Conservation (phyloP, 2,888 invertebrate genomes). For the Tribolium freemani region DNA sequence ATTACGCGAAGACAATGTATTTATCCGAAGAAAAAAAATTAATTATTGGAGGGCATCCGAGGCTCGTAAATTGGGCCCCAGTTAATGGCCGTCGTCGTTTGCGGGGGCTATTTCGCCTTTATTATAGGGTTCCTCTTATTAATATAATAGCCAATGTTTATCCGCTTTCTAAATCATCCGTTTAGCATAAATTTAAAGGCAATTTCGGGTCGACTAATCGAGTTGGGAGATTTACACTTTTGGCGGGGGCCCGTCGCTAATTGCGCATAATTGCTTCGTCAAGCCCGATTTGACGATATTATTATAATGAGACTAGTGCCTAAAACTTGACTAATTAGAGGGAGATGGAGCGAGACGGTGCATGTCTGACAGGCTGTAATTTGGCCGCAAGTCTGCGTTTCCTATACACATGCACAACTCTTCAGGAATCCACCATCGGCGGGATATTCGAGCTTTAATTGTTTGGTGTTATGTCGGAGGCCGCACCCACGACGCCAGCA, state of each 20-base stretch:
- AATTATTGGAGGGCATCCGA: not conserved
- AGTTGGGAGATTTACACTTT: constrained; percentile 11
- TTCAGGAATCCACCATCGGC: constrained; percentile 41
- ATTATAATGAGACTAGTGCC: constrained; percentile 48
- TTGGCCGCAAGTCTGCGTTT: constrained; percentile 47
- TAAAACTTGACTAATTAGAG: constrained; percentile 41
- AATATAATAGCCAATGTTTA: constrained; percentile 60
- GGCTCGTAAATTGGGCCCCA: constrained; percentile 18
- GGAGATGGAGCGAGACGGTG: constrained; percentile 22
- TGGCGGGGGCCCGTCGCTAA: constrained; percentile 47
- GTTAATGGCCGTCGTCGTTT: constrained; percentile 32
- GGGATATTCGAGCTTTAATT: constrained; percentile 30
- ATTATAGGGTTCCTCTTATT: constrained; percentile 55
- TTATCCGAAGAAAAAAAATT: not conserved
- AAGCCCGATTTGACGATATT: constrained; percentile 52
- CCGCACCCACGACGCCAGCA: constrained; percentile 24
- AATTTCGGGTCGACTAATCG: constrained; percentile 48
- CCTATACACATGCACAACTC: constrained; percentile 37
- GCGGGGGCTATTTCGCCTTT: constrained; percentile 38
- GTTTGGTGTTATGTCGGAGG: constrained; percentile 28
- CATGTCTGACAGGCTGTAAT: constrained; percentile 50
- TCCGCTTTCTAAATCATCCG: constrained; percentile 59
- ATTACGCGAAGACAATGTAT: not conserved
- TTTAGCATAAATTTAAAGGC: constrained; percentile 59
- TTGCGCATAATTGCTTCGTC: constrained; percentile 50